A percentile compares a stretch with the other conserved stretches of the same genome.
Conservation (phyloP, 2,797 vertebrate species). For the Hydrolagus colliei region DNA sequence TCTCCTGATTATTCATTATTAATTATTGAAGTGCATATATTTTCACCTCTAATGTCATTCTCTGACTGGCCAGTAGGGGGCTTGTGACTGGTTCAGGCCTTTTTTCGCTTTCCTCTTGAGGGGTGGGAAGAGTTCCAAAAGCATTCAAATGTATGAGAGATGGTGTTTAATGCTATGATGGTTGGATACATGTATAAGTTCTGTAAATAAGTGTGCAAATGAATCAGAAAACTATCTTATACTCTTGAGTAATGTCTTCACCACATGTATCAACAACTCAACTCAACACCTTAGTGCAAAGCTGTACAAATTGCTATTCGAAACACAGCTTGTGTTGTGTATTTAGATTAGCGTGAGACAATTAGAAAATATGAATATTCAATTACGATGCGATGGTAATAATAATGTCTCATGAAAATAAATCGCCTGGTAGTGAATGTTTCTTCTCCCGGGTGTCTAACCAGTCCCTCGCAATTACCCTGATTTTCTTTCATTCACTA, state of each 20-base stretch:
- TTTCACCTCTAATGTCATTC: neutral
- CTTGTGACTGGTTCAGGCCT: neutral
- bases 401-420: conserved; percentile 30
- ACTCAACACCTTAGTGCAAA: neutral
- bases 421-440: conserved; percentile 15
- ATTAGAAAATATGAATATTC: conserved; percentile 10
- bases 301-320: neutral
- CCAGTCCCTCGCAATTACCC: conserved; percentile 21
- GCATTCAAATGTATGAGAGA: neutral
- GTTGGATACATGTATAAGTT: neutral
- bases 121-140: neutral
- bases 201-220: neutral
- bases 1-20: too few relatives aligned
- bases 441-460: conserved; percentile 29
- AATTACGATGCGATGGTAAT: conserved; percentile 24
- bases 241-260: conserved; percentile 1
- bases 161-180: neutral
- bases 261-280: neutral
- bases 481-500: conserved; percentile 29
- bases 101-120: neutral
- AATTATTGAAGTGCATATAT: too few relatives aligned
- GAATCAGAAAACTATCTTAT: neutral
- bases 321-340: conserved; percentile 20
- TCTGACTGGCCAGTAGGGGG: neutral
- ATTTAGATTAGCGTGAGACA: conserved; percentile 21